Base-by-base conservation (phyloP, 35 echinoderm and acorn worm species). In the Lytechinus variegatus region DNA sequence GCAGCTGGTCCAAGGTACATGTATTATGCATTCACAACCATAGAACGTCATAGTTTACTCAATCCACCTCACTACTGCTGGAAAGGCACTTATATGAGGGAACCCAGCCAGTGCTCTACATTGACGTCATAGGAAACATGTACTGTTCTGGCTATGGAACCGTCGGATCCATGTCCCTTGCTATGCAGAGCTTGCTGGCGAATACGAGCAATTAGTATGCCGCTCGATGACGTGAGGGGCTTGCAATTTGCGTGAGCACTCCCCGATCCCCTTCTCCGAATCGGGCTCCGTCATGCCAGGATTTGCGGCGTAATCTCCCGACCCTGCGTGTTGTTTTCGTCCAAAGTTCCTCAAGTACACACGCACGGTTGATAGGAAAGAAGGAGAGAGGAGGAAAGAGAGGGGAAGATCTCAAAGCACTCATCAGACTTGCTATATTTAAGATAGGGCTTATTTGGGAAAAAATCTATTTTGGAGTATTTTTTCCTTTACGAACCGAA, bases 171-270 rank as follows among this genome's bases (percentile, higher is more conserved):
- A 27, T 1, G 88, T 24, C n/a, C 66, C 66, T 33, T 10, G 88
- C 54, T 54, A 53, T 44, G 52, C 53, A 10, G 92, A 16, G 14
- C 24, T 54, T 93, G 92, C 52, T 57, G 9, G 92, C 57, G 92
- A 93, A 93, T 13, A 93, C 92, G 52, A 93, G 55, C 92, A 93
- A 93, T 93, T 93, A 93, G 92, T 93, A 93, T 93, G 92, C 53
- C 21, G 28, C 92, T 79, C 88, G 52, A 57, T 93, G 92, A 93
- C 92, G 92, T 93, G 54, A 55, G 92, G 54, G 55, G 13, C 54
- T 27, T 27, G 55, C 92, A 54, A 93, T 55, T 57, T 57, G 55
- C 92, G 92, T 57, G 52, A 57, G 53, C 55, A 12, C 55, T 55
- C 12, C n/a, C n/a, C 13, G 92, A 93, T 90, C 88, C 92, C 53